These are phyloP conservation scores for Cygnus atratus DNA, from an alignment of 2,113 vertebrate genomes.

Conservation along the genomic window DNA sequence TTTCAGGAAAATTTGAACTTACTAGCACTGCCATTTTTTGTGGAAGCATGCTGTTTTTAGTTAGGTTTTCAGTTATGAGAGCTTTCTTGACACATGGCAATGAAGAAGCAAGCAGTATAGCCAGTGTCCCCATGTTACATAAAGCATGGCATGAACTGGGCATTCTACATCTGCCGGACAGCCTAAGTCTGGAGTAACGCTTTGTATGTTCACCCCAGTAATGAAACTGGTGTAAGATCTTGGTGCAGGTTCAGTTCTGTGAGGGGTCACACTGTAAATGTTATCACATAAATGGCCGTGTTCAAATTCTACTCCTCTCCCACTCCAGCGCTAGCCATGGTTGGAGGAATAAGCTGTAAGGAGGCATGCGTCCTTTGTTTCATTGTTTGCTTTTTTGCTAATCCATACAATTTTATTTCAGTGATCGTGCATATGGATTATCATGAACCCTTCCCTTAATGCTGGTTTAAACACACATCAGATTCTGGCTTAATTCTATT, in stretches of 20 bases:
- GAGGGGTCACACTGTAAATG: neutral
- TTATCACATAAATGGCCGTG: neutral
- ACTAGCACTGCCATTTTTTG: neutral
- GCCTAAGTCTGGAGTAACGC: neutral
- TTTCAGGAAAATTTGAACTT: neutral
- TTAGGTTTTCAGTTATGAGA: neutral
- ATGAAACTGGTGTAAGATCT: neutral
- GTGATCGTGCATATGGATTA: neutral
- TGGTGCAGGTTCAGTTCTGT: neutral
- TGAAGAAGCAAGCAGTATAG: fast-evolving
- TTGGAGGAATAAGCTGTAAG: neutral
- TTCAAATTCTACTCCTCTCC: neutral
- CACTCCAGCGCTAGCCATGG: neutral
- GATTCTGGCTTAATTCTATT: neutral
- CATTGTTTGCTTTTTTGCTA: slow-evolving; percentile 1
- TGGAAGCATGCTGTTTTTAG: neutral
- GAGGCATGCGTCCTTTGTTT: neutral
- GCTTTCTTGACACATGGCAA: neutral
- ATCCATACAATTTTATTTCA: neutral
- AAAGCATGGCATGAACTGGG: neutral
- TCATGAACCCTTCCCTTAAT: neutral
- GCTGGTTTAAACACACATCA: neutral
- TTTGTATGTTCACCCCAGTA: neutral
- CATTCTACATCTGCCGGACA: neutral
- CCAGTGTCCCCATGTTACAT: neutral